phyloP scores from a whole-genome alignment of 2,888 invertebrate species.

The Cheilosia vernalis region DNA sequence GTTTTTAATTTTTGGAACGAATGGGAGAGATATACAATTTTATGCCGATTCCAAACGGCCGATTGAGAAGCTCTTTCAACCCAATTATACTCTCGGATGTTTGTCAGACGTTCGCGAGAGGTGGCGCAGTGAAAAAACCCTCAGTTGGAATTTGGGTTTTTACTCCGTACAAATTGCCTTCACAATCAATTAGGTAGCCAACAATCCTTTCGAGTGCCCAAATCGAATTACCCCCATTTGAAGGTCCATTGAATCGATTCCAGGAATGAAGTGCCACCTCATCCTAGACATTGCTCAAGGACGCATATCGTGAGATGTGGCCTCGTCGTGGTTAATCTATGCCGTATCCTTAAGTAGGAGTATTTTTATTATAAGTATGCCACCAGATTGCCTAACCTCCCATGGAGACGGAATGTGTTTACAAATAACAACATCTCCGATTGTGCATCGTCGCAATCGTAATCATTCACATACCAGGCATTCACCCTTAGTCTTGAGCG shows the following conservation, averaged over 20 bases:
- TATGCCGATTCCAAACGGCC: no score
- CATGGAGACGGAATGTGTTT: background rate
- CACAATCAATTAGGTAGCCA: constrained; percentile 30
- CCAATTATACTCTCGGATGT: no score
- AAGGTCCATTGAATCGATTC: background rate
- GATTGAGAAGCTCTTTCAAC: no score
- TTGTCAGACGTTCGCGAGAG: no score
- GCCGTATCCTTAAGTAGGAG: constrained; percentile 3
- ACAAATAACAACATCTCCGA: background rate
- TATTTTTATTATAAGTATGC: constrained; percentile 3
- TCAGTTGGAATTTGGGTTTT: no score
- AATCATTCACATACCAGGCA: constrained; percentile 11
- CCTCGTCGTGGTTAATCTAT: constrained; percentile 7
- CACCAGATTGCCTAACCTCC: constrained; percentile 2
- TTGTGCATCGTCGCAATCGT: background rate
- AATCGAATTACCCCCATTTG: constrained; percentile 3
- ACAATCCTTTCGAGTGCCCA: constrained; percentile 8
- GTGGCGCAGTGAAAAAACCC: no score
- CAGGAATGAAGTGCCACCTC: background rate
- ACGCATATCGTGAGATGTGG: background rate
- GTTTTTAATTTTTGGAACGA: no score
- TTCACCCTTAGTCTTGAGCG: background rate
- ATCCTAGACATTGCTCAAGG: background rate
- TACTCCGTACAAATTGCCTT: constrained; percentile 24
- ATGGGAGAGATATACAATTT: no score